Conservation (phyloP, 2,888 invertebrate species). For the Caenorhabditis sp. region DNA sequence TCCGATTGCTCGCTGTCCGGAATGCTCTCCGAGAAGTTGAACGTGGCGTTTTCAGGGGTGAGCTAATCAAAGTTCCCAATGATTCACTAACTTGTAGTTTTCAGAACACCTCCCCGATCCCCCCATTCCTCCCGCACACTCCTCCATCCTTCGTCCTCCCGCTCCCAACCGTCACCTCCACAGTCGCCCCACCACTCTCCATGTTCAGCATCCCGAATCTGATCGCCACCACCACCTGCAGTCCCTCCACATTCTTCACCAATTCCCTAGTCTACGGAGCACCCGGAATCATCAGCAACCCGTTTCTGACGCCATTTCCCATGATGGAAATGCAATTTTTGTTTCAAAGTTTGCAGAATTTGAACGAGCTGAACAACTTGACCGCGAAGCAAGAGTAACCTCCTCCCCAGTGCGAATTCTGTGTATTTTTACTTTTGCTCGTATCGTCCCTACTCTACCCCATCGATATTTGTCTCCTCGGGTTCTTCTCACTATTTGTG, state of each 20-base stretch:
- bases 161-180: background rate
- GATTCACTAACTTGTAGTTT: background rate
- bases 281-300: constrained; percentile 21
- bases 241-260: constrained; percentile 33
- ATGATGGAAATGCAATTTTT: constrained; percentile 51
- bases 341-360: constrained; percentile 36
- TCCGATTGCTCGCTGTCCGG: constrained; percentile 57
- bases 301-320: constrained; percentile 43
- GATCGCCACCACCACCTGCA: constrained; percentile 27
- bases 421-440: background rate
- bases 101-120: background rate
- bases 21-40: constrained; percentile 28
- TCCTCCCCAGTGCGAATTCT: background rate
- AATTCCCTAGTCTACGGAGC: constrained; percentile 28
- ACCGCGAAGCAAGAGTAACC: background rate
- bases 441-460: background rate
- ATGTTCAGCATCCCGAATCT: background rate
- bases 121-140: background rate
- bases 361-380: constrained; percentile 30
- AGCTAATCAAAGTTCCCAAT: background rate
- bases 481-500: background rate
- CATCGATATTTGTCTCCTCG: background rate
- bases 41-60: constrained; percentile 9
- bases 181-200: background rate
- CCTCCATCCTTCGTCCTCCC: background rate